These are phyloP conservation scores for Crotalus helleri DNA, from an alignment of 2,113 vertebrate species.

Conservation along the genomic window DNA sequence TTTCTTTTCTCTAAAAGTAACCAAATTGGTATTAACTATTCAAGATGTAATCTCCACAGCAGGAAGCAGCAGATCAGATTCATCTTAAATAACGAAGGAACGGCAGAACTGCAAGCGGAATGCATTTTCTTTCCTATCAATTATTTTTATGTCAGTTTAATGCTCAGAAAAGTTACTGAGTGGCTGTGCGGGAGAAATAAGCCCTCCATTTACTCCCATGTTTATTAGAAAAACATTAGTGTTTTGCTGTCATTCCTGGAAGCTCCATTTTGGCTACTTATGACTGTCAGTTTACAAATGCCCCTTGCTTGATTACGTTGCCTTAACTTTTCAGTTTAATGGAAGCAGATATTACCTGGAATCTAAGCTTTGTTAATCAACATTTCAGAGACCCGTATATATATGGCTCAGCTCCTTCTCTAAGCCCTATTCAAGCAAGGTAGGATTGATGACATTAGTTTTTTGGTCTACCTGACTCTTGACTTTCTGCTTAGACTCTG, in stretches of 20 bases:
- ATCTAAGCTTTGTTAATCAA: not conserved
- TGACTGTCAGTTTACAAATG: not conserved
- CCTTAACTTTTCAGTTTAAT: not conserved
- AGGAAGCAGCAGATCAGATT: conserved; percentile 70
- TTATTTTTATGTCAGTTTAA: conserved; percentile 72
- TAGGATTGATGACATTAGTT: not conserved
- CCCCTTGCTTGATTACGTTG: not conserved
- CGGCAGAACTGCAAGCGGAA: conserved; percentile 67
- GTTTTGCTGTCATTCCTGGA: conserved; percentile 21
- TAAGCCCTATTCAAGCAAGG: not conserved
- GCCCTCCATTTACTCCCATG: conserved; percentile 60
- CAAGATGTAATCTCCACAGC: conserved; percentile 72
- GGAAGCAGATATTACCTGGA: not conserved
- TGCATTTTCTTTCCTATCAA: conserved; percentile 58
- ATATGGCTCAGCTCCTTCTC: not conserved
- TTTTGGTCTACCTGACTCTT: not conserved
- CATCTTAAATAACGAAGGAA: conserved; percentile 66
- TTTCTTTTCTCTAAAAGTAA: conserved; percentile 73
- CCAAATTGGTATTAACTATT: conserved; percentile 77
- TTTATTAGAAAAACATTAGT: conserved; percentile 24
- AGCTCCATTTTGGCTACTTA: conserved; percentile 14
- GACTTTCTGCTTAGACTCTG: not conserved
- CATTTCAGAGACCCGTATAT: not conserved
- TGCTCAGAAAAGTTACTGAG: conserved; percentile 58
- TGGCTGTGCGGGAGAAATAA: conserved; percentile 65